phyloP scores from a whole-genome alignment of 2,797 vertebrate species.

The Rhinogobio ventralis region DNA sequence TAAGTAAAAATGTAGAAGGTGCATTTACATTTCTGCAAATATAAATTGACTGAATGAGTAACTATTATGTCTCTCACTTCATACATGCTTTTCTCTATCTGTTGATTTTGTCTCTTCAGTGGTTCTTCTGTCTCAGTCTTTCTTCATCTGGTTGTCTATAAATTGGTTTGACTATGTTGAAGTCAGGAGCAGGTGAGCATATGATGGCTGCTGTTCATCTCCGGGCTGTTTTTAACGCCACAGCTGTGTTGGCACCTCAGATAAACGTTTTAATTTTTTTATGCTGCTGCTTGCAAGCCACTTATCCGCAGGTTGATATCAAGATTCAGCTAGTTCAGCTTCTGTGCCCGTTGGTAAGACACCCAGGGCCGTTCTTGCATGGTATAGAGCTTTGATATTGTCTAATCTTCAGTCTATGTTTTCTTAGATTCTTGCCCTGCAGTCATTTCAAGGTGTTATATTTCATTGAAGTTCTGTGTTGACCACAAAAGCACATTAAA shows the following conservation, averaged over 20 bases:
- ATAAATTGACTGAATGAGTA: not conserved
- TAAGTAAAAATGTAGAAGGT: not conserved
- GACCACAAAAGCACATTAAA: not conserved
- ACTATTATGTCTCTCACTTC: not conserved
- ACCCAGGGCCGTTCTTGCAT: slow-evolving; percentile 19
- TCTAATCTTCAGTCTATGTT: slow-evolving; percentile 21
- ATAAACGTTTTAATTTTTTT: not conserved
- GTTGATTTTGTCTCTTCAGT: not conserved
- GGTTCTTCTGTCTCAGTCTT: not conserved
- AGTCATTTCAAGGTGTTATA: slow-evolving; percentile 24
- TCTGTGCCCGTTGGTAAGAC: slow-evolving; percentile 2
- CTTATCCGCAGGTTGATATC: slow-evolving; percentile 25
- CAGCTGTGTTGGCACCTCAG: slow-evolving; percentile 24
- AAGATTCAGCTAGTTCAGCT: slow-evolving; percentile 38
- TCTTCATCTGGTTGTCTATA: slow-evolving; percentile 4
- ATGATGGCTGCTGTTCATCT: slow-evolving; percentile 3
- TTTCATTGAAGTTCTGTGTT: not conserved
- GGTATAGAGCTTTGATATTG: not conserved
- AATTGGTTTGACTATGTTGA: slow-evolving; percentile 5
- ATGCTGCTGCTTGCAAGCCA: slow-evolving; percentile 4
- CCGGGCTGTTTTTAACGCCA: slow-evolving; percentile 12
- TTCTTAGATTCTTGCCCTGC: not conserved
- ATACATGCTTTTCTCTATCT: not conserved
- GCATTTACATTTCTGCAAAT: not conserved
- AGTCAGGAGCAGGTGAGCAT: slow-evolving; percentile 18